A percentile compares a stretch with the other conserved stretches of the same genome.
These are phyloP conservation scores for Falco concolor DNA, from an alignment of 2,797 vertebrate genomes.

Conservation along the genomic window DNA sequence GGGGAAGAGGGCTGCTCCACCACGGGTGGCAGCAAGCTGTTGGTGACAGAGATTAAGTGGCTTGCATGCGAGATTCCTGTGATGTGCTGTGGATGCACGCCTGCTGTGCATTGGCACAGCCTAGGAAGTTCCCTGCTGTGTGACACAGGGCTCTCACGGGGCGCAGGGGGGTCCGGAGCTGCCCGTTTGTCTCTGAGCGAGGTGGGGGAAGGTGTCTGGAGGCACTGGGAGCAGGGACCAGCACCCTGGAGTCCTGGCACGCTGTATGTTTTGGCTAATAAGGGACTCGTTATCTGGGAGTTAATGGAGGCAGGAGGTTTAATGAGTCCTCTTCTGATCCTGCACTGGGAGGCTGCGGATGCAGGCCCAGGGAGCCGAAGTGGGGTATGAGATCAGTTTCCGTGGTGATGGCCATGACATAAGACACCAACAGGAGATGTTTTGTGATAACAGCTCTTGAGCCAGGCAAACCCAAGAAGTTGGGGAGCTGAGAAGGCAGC, in stretches of 20 bases:
- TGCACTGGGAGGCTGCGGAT: rapidly evolving
- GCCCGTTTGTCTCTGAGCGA: no score
- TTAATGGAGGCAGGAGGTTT: rapidly evolving
- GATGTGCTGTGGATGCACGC: rapidly evolving
- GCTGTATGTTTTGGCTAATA: rapidly evolving
- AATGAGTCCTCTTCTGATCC: rapidly evolving
- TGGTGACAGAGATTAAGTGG: neutral
- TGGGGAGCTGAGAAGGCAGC: neutral
- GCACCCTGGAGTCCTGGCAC: rapidly evolving
- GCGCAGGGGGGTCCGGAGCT: rapidly evolving
- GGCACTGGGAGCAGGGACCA: rapidly evolving
- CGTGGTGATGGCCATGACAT: neutral
- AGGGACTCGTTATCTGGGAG: rapidly evolving
- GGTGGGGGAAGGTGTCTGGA: neutral
- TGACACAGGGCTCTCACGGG: neutral
- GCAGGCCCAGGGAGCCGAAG: neutral
- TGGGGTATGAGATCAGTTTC: neutral
- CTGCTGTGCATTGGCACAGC: neutral
- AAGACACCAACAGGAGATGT: neutral
- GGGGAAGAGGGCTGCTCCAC: neutral
- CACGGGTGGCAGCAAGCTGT: neutral
- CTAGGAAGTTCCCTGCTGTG: neutral
- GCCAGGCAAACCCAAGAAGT: neutral
- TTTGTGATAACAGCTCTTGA: neutral
- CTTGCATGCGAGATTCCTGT: rapidly evolving